phyloP scores from a whole-genome alignment of 1,140 invertebrate species.

The Bradysia coprophila region DNA sequence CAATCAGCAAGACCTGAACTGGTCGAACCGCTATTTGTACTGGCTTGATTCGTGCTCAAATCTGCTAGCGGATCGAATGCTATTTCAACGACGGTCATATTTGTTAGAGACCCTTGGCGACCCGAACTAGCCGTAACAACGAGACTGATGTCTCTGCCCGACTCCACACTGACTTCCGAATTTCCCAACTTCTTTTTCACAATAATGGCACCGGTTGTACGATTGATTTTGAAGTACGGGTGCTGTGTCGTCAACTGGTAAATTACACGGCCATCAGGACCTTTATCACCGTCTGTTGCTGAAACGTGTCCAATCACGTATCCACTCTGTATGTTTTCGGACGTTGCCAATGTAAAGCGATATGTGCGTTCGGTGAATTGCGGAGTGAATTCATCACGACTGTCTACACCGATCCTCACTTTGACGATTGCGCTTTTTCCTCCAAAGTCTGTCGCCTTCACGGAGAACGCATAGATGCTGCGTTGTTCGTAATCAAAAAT shows the following conservation, averaged over 20 bases:
- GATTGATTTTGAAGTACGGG: slow-evolving; percentile 78
- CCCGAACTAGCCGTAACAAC: slow-evolving; percentile 77
- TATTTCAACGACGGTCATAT: slow-evolving; percentile 73
- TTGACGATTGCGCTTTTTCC: slow-evolving; percentile 54
- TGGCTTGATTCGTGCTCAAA: slow-evolving; percentile 33
- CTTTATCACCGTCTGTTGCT: slow-evolving; percentile 79
- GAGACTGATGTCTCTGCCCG: slow-evolving; percentile 51
- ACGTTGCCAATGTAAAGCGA: slow-evolving; percentile 53
- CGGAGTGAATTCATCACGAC: slow-evolving; percentile 82
- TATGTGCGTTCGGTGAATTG: slow-evolving; percentile 79
- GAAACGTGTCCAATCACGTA: slow-evolving; percentile 69
- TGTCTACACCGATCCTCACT: slow-evolving; percentile 73
- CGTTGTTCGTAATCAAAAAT: slow-evolving; percentile 77
- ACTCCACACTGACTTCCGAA: slow-evolving; percentile 31
- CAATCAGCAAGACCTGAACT: slow-evolving; percentile 60
- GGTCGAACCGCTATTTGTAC: slow-evolving; percentile 24
- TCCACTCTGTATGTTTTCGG: slow-evolving; percentile 42
- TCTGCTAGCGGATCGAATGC: slow-evolving; percentile 48
- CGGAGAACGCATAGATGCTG: slow-evolving; percentile 63
- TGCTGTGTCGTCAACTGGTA: slow-evolving; percentile 72
- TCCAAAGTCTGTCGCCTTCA: slow-evolving; percentile 68
- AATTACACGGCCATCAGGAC: slow-evolving; percentile 75
- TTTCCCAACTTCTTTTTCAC: slow-evolving; percentile 58
- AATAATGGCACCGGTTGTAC: slow-evolving; percentile 71
- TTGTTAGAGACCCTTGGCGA: slow-evolving; percentile 61